Conservation (phyloP, 2,888 invertebrate species). For the Leucozona laternaria region DNA sequence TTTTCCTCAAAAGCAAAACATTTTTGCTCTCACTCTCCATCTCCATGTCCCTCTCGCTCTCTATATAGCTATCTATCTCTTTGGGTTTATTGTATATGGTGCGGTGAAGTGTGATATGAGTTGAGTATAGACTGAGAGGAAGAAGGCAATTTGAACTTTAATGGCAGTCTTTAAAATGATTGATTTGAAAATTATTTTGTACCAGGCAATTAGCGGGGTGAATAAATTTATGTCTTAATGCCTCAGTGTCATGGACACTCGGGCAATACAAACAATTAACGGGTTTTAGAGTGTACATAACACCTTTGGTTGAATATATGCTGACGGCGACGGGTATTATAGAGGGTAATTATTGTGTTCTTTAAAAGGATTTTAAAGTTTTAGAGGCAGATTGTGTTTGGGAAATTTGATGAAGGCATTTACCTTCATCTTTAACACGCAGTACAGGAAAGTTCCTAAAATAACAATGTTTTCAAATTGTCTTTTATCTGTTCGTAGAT, state of each 20-base stretch:
- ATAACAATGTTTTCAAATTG: too few relatives aligned
- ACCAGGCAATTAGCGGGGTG: constrained; percentile 25
- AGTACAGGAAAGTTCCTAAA: too few relatives aligned
- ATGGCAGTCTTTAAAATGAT: constrained; percentile 38
- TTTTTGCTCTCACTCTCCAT: neutral
- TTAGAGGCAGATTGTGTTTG: neutral
- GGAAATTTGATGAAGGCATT: too few relatives aligned
- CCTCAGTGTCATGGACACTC: constrained; percentile 22
- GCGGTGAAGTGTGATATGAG: neutral
- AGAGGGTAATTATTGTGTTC: neutral
- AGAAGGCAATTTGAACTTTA: constrained; percentile 13
- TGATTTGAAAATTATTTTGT: constrained; percentile 37
- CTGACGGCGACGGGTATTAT: too few relatives aligned
- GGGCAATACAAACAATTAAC: constrained; percentile 20
- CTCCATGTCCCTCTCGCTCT: neutral
- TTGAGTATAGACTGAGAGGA: neutral
- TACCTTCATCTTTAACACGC: too few relatives aligned
- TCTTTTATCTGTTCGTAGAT: too few relatives aligned
- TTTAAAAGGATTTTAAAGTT: neutral
- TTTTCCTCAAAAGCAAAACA: neutral
- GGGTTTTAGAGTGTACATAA: neutral
- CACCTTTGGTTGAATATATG: neutral
- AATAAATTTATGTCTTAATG: constrained; percentile 20
- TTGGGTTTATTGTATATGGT: neutral
- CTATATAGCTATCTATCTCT: neutral